These are phyloP conservation scores for Xerus inauris DNA, from an alignment of 2,113 vertebrate genomes.

Conservation along the genomic window DNA sequence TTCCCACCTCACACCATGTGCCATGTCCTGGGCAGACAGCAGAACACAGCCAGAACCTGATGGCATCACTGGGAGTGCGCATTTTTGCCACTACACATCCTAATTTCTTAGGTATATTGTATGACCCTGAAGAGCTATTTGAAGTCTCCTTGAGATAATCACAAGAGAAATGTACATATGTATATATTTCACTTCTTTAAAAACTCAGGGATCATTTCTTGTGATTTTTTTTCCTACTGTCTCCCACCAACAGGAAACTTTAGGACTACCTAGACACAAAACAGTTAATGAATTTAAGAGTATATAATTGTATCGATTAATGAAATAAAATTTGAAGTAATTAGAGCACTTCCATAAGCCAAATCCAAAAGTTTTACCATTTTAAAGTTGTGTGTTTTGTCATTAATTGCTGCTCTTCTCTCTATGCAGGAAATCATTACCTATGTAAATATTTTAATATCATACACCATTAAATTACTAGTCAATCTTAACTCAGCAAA, in stretches of 20 bases:
- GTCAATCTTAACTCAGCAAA: neutral
- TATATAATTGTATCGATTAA: neutral
- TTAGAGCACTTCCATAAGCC: neutral
- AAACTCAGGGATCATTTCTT: neutral
- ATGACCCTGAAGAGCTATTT: neutral
- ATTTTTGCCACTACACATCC: neutral
- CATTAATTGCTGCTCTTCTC: neutral
- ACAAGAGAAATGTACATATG: neutral
- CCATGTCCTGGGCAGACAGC: neutral
- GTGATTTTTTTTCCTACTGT: neutral
- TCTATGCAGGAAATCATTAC: neutral
- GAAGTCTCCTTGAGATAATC: constrained; percentile 5
- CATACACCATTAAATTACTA: neutral
- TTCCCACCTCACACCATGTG: no score
- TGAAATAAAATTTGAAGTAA: neutral
- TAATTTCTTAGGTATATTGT: neutral
- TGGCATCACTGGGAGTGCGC: neutral
- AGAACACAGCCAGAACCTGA: neutral
- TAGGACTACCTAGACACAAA: neutral
- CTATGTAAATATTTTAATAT: neutral
- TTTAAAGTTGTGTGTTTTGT: neutral
- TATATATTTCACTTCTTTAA: neutral
- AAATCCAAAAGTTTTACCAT: neutral
- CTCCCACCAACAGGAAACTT: neutral
- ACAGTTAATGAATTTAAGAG: neutral